Evolutionary conservation across 2,888 invertebrate species (phyloP).

Genomic region (Chrysolina oricalcia): DNA sequence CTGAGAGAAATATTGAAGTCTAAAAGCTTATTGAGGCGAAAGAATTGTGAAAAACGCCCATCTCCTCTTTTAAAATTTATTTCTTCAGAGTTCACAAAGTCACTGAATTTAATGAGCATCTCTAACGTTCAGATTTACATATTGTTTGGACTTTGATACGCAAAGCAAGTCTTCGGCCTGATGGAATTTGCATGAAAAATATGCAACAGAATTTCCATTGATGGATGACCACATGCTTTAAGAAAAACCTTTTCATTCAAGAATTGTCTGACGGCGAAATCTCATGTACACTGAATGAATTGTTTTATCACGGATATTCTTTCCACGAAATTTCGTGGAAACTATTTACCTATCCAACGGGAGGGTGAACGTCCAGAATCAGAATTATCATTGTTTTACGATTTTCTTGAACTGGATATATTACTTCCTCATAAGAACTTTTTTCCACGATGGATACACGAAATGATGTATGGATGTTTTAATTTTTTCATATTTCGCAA

Average conservation of each 20-base stretch:
- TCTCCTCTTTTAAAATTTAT: slow-evolving; percentile 66
- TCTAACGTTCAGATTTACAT: slow-evolving; percentile 67
- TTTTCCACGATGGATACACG: too few relatives aligned
- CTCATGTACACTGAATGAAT: too few relatives aligned
- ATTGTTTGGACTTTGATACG: slow-evolving; percentile 65
- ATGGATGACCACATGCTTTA: not conserved
- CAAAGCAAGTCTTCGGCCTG: slow-evolving; percentile 58
- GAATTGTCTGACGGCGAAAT: not conserved
- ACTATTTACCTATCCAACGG: too few relatives aligned
- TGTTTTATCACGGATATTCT: too few relatives aligned
- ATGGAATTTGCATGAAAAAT: slow-evolving; percentile 43
- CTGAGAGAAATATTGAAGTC: not conserved
- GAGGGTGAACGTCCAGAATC: too few relatives aligned
- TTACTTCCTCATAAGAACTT: too few relatives aligned
- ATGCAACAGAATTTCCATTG: not conserved
- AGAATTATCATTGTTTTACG: too few relatives aligned
- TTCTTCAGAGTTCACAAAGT: slow-evolving; percentile 63
- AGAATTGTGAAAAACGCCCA: slow-evolving; percentile 51
- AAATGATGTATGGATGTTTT: too few relatives aligned
- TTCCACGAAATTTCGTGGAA: too few relatives aligned
- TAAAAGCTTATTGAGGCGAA: slow-evolving; percentile 27
- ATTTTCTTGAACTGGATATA: too few relatives aligned
- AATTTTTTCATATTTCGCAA: too few relatives aligned
- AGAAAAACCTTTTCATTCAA: not conserved
- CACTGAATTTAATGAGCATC: slow-evolving; percentile 68